Percentiles rank a stretch among this genome's conserved stretches.
Conservation (phyloP, 2,888 invertebrate species). For the Xanthia icteritia region DNA sequence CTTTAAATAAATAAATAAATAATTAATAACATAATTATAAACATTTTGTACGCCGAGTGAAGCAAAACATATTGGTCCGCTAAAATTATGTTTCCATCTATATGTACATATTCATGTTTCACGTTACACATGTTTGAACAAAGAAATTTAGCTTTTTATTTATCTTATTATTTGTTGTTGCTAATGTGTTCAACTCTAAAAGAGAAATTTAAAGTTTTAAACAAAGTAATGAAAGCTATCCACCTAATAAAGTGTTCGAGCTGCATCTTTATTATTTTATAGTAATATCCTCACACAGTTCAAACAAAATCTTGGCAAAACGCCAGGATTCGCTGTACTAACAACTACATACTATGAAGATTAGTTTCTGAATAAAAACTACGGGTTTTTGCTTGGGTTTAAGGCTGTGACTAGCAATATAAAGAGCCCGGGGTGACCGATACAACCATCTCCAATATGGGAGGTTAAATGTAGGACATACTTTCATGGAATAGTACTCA, state of each 20-base stretch:
- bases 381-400: too few relatives aligned
- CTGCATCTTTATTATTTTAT: slow-evolving; percentile 9
- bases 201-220: too few relatives aligned
- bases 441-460: background rate
- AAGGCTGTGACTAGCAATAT: background rate
- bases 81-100: too few relatives aligned
- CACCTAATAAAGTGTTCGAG: background rate
- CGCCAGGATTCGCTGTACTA: background rate
- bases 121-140: too few relatives aligned
- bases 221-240: background rate
- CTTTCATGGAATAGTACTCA: background rate
- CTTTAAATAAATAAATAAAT: too few relatives aligned
- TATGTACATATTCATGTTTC: too few relatives aligned
- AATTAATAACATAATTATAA: too few relatives aligned
- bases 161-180: too few relatives aligned
- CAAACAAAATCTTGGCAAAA: slow-evolving; percentile 21
- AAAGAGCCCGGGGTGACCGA: background rate
- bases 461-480: background rate
- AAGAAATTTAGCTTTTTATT: too few relatives aligned
- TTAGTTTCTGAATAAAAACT: background rate
- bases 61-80: too few relatives aligned
- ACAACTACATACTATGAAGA: background rate
- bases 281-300: background rate
- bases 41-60: too few relatives aligned
- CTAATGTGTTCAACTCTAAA: background rate